These are phyloP conservation scores for Zoroaster sp. DNA, from an alignment of 53 echinoderm and acorn worm genomes.

Conservation along the genomic window DNA sequence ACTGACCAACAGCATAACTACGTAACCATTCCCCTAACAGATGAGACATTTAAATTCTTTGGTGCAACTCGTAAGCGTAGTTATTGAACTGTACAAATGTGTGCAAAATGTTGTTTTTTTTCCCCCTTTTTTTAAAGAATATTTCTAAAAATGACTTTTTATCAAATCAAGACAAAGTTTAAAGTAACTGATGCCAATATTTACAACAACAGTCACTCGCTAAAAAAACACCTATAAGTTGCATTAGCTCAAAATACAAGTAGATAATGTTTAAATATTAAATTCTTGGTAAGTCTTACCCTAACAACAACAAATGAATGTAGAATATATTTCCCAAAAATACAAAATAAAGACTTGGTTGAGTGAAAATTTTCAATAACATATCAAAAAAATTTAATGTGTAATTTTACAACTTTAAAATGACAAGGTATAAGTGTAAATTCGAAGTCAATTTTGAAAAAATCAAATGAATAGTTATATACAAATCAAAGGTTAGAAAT, in stretches of 20 bases:
- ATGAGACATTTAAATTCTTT: background rate
- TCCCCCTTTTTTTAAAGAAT: too few relatives aligned
- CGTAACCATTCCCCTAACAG: too few relatives aligned
- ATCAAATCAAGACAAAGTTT: background rate
- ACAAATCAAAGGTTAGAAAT: background rate
- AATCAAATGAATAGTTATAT: background rate
- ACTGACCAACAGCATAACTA: too few relatives aligned
- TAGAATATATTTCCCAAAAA: background rate
- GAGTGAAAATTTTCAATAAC: background rate
- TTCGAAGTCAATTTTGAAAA: background rate
- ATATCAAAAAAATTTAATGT: conserved; percentile 17
- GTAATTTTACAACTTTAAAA: background rate
- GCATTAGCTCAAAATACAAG: background rate
- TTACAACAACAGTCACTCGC: background rate
- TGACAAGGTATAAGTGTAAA: background rate
- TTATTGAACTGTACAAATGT: background rate
- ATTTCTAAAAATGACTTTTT: background rate
- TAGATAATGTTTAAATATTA: background rate
- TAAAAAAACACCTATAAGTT: background rate
- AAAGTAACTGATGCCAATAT: background rate
- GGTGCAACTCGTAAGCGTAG: background rate
- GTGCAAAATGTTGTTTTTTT: too few relatives aligned
- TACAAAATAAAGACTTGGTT: background rate
- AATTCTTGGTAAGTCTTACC: background rate
- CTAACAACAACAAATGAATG: background rate